Conservation (phyloP, 2,888 invertebrate species). For the Macrosoma leucophasiata region DNA sequence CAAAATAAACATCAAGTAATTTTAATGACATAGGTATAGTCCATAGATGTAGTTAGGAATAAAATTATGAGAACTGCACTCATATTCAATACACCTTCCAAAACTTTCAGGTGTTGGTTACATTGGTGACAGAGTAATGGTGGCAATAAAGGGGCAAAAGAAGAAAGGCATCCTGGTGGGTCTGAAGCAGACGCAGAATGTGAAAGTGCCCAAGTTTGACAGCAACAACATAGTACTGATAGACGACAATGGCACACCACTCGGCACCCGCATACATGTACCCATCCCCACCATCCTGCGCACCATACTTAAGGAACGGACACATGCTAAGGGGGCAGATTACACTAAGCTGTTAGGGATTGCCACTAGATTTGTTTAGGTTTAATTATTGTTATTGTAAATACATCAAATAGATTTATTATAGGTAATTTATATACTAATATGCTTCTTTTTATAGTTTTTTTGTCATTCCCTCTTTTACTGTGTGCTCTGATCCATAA, state of each 20-base stretch:
- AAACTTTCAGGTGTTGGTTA: conserved; percentile 65
- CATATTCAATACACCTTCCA: too few relatives aligned
- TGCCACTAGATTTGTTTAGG: conserved; percentile 89
- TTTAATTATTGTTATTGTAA: conserved; percentile 13
- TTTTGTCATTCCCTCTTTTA: too few relatives aligned
- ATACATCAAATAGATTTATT: too few relatives aligned
- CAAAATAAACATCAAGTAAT: too few relatives aligned
- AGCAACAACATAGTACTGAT: conserved; percentile 97
- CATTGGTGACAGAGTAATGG: conserved; percentile 89
- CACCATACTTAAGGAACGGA: conserved; percentile 87
- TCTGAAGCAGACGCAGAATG: conserved; percentile 85
- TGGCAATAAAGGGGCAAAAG: conserved; percentile 96
- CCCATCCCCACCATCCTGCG: conserved; percentile 94
- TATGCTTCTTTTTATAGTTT: too few relatives aligned
- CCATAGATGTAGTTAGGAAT: too few relatives aligned
- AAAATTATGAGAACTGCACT: too few relatives aligned
- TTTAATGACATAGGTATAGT: too few relatives aligned
- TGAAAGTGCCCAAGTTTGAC: conserved; percentile 92
- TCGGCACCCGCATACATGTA: conserved; percentile 96
- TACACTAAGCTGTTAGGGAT: conserved; percentile 95
- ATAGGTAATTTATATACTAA: too few relatives aligned
- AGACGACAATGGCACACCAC: conserved; percentile 94
- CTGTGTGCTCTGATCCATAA: too few relatives aligned
- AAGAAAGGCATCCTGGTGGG: conserved; percentile 91
- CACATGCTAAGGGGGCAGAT: conserved; percentile 88